Base-by-base conservation (phyloP, 1,140 invertebrate genomes). In the Drosophila paulistorum region DNA sequence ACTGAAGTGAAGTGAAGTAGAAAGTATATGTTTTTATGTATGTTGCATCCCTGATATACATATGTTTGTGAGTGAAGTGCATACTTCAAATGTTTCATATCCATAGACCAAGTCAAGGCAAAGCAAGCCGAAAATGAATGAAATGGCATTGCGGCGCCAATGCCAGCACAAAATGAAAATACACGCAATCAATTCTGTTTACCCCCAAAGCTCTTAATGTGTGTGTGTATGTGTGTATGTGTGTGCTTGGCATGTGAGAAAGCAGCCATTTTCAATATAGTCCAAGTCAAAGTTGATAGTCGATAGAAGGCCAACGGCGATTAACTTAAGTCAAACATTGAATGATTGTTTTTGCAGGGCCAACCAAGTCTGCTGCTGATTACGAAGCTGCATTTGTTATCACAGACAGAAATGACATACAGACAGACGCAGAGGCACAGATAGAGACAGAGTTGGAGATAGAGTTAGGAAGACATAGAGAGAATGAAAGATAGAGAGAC, bases 261-360 rank as follows among this genome's bases (percentile, higher is more conserved):
- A 60, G 14, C 20, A 42, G 26, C n/a, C n/a, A 20, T 59, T 74
- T 76, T 74, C 65, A 74, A 70, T 48, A 60, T 41, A 51, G 48
- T 76, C 66, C 60, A 71, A 83, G 76, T 77, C 82, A 57, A 75
- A 77, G 73, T 55, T 76, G 74, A 61, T 61, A 77, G 59, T 61
- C 75, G 35, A 20, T 59, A 45, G 68, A 80, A 66, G 80, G 81
- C 84, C 80, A 81, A 78, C 84, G 84, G 84, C 84, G 84, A 87
- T 87, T 87, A 87, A 84, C 85, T 87, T 68, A 74, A 89, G 84
- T 71, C 84, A 89, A 89, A 89, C 84, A 87, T 79, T 87, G 84
- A 89, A 74, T 87, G 84, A 87, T 87, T 87, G 84, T 87, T 87
- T 87, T 65, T 81, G 84, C 84, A 83, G 69, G 69, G 59, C 60